phyloP scores from a whole-genome alignment of 2,888 invertebrate genomes.

The Octodonta nipae region DNA sequence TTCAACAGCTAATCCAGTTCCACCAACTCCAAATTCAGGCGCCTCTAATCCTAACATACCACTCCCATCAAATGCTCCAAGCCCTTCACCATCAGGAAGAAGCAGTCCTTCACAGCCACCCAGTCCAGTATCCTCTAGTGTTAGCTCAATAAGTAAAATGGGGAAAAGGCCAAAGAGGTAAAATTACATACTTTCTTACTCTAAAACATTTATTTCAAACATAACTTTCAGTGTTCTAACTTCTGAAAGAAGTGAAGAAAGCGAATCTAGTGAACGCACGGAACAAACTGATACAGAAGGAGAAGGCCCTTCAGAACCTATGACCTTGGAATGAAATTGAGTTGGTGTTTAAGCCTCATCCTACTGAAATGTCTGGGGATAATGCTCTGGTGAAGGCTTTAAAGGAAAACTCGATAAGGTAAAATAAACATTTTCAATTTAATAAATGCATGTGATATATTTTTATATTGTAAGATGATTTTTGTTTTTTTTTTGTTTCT shows the following conservation, averaged over 20 bases:
- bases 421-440: too few relatives aligned
- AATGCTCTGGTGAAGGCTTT: constrained; percentile 70
- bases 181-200: neutral
- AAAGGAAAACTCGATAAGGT: constrained; percentile 70
- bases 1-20: constrained; percentile 6
- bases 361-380: constrained; percentile 79
- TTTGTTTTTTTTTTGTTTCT: too few relatives aligned
- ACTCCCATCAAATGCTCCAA: constrained; percentile 14
- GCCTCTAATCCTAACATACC: too few relatives aligned
- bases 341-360: constrained; percentile 90
- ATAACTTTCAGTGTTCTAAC: constrained; percentile 28
- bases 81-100: constrained; percentile 50
- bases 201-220: neutral
- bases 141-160: constrained; percentile 53
- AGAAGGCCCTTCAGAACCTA: constrained; percentile 60
- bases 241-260: constrained; percentile 46
- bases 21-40: too few relatives aligned
- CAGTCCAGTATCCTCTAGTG: constrained; percentile 58
- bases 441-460: too few relatives aligned
- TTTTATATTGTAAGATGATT: too few relatives aligned
- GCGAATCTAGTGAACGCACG: constrained; percentile 57
- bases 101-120: constrained; percentile 48
- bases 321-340: constrained; percentile 84
- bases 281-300: constrained; percentile 59
- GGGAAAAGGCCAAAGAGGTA: constrained; percentile 55